Evolutionary conservation across 2,797 vertebrate genomes (phyloP).

Genomic region (Typhlichthys eigenmanni): DNA sequence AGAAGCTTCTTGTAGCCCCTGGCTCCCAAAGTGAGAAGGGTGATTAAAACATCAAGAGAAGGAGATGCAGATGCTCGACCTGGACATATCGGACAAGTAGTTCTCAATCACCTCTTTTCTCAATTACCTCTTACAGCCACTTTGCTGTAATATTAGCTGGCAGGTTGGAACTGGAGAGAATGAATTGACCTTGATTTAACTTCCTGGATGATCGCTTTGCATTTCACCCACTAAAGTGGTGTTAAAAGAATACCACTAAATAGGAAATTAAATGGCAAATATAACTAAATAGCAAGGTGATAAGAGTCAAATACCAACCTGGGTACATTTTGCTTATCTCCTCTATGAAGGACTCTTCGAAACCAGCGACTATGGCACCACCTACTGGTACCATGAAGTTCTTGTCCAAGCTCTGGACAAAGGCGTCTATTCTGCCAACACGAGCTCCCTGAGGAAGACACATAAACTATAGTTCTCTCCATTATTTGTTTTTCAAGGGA

Average conservation of each 20-base stretch:
- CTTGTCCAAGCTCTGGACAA: slow-evolving; percentile 98
- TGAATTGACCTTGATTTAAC: too few relatives aligned
- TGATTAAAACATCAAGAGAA: slow-evolving; percentile 94
- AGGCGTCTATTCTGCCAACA: slow-evolving; percentile 92
- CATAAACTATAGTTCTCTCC: neutral
- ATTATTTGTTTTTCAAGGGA: neutral
- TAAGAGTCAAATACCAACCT: slow-evolving; percentile 72
- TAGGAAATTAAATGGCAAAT: too few relatives aligned
- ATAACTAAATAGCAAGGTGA: neutral
- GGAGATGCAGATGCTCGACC: slow-evolving; percentile 95
- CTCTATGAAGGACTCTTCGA: slow-evolving; percentile 87
- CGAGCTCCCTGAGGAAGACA: slow-evolving; percentile 82
- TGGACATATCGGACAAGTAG: slow-evolving; percentile 50
- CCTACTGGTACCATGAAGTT: slow-evolving; percentile 99
- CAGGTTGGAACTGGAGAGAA: neutral
- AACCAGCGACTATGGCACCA: slow-evolving; percentile 96
- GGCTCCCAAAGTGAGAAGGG: slow-evolving; percentile 89
- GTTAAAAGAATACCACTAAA: neutral
- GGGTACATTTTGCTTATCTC: slow-evolving; percentile 98
- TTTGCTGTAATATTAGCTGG: slow-evolving; percentile 2
- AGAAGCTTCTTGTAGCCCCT: slow-evolving; percentile 90
- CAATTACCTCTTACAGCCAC: neutral
- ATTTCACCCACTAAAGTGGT: neutral
- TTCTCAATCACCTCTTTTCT: neutral
- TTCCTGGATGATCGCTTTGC: too few relatives aligned